Conservation (phyloP, 1,140 invertebrate genomes). For the Dreissena polymorpha region DNA sequence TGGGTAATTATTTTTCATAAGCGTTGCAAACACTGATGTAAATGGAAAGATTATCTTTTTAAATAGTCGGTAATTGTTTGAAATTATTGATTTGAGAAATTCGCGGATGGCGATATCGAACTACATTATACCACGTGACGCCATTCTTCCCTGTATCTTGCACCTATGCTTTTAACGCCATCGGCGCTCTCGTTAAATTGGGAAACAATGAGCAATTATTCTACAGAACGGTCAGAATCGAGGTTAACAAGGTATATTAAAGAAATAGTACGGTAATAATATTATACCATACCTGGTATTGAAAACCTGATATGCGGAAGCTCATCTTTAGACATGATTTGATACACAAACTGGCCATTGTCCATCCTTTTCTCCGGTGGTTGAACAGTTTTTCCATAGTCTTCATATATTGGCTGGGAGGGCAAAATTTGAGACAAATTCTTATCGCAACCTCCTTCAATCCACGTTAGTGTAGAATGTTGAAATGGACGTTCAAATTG, state of each 20-base stretch:
- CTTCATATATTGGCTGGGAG: constrained; percentile 24
- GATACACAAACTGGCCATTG: constrained; percentile 20
- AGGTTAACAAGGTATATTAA: neutral
- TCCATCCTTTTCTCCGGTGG: neutral
- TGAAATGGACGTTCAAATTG: constrained; percentile 51
- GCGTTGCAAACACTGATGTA: too few species aligned
- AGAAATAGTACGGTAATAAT: neutral
- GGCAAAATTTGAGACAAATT: constrained; percentile 46
- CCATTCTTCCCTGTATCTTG: too few species aligned
- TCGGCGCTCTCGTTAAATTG: too few species aligned
- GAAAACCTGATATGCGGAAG: constrained; percentile 36
- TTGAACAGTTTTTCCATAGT: constrained; percentile 25
- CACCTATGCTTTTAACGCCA: too few species aligned
- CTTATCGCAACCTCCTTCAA: constrained; percentile 14
- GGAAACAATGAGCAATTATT: too few species aligned
- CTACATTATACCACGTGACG: too few species aligned
- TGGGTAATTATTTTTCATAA: too few species aligned
- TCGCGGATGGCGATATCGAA: too few species aligned
- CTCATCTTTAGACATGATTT: constrained; percentile 13
- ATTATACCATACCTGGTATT: constrained; percentile 31
- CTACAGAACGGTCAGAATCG: too few species aligned
- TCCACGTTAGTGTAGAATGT: constrained; percentile 31
- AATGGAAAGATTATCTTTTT: too few species aligned
- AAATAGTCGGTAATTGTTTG: too few species aligned
- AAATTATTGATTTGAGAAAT: too few species aligned